Evolutionary conservation across 2,113 vertebrate genomes (phyloP).

Genomic region (Etheostoma spectabile): DNA sequence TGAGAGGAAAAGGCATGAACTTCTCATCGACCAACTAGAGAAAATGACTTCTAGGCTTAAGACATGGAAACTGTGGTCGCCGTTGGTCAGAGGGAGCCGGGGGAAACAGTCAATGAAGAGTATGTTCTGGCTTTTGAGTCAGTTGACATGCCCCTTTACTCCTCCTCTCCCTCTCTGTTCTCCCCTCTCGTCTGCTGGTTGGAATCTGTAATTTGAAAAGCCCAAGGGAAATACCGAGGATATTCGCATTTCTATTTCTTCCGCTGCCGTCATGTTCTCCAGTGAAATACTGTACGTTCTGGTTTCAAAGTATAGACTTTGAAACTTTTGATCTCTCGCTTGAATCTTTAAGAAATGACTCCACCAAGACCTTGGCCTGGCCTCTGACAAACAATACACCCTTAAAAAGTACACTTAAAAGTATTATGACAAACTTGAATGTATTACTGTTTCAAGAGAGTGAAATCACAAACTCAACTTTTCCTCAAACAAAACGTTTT

Average conservation of each 20-base stretch:
- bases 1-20: conserved; percentile 1
- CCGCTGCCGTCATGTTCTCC: conserved; percentile 72
- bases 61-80: conserved; percentile 69
- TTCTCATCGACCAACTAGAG: conserved; percentile 39
- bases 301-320: conserved; percentile 62
- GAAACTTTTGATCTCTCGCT: conserved; percentile 53
- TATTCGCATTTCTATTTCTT: conserved; percentile 75
- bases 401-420: neutral
- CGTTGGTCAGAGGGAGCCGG: conserved; percentile 34
- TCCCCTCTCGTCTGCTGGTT: conserved; percentile 60
- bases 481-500: neutral
- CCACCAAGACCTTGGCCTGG: neutral
- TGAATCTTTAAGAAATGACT: conserved; percentile 10
- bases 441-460: neutral
- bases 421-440: neutral
- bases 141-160: conserved; percentile 59
- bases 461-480: conserved; percentile 1
- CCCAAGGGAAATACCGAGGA: conserved; percentile 78
- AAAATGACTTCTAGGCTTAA: conserved; percentile 54
- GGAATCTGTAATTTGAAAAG: conserved; percentile 83
- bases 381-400: conserved; percentile 24
- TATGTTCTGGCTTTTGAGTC: conserved; percentile 63
- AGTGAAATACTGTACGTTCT: conserved; percentile 66
- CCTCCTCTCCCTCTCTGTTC: conserved; percentile 49
- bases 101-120: conserved; percentile 65